Conservation (phyloP, 2,888 invertebrate species). For the Villa cingulata region DNA sequence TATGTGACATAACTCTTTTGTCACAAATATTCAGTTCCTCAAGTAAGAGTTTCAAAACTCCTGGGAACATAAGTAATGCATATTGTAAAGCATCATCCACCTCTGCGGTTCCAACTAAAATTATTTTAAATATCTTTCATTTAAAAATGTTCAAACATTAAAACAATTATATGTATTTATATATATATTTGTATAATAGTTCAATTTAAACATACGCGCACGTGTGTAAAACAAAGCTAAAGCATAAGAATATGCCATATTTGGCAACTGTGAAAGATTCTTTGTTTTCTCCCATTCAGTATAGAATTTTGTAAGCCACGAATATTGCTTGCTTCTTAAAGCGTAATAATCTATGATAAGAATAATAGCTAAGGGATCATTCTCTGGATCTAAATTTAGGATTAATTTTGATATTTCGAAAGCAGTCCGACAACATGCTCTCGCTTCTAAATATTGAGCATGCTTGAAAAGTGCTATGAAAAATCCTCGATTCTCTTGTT, state of each 20-base stretch:
- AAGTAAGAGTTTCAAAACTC: conserved; percentile 53
- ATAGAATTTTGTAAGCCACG: conserved; percentile 50
- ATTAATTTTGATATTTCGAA: conserved; percentile 74
- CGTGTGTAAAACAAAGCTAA: conserved; percentile 52
- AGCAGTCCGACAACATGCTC: conserved; percentile 76
- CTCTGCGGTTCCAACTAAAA: neutral
- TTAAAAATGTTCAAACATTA: neutral
- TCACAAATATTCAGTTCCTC: conserved; percentile 67
- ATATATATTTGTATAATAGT: neutral
- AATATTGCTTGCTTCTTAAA: conserved; percentile 55
- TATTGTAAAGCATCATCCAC: conserved; percentile 54
- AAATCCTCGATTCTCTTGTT: conserved; percentile 69
- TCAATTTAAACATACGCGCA: conserved; percentile 23
- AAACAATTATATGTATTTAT: neutral
- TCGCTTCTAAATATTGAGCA: conserved; percentile 58
- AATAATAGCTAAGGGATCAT: conserved; percentile 63
- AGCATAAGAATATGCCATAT: conserved; percentile 71
- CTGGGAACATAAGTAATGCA: conserved; percentile 71
- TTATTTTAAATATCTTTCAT: no score
- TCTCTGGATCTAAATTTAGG: conserved; percentile 59
- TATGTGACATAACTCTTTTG: conserved; percentile 42
- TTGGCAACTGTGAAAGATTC: conserved; percentile 70
- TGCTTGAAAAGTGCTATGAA: conserved; percentile 73
- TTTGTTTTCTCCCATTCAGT: conserved; percentile 46
- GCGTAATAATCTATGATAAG: conserved; percentile 74